Base-by-base conservation (phyloP, 2,888 invertebrate species). In the Punctoribates punctum region DNA sequence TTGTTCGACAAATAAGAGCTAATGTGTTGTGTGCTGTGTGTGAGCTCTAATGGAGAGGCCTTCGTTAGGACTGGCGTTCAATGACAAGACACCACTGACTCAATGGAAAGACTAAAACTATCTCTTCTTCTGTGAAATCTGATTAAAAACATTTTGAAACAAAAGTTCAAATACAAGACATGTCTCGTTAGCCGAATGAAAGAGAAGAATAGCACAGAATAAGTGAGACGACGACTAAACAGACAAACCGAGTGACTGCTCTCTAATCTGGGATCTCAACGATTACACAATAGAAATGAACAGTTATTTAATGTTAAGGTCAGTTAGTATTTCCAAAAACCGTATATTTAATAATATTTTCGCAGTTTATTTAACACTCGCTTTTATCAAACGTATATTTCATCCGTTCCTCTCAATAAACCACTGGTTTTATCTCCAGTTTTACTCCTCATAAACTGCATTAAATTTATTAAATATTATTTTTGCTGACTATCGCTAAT, bases 1-100 rank as follows among this genome's bases (percentile, higher is more conserved):
- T 65, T 65, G 29, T 25, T 65, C 62, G 25, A 65, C 62, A 65
- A 65, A 65, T 57, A 57, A 65, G 29, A n/a, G 29, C 6, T 65
- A 65, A 65, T 65, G 62, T 65, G 27, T 29, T 65, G 34, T 34
- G n/a, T n/a, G n/a, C 34, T 34, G 34, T 9, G 62, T 48, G 48
- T 48, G 15, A 17, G 25, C 5, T 20, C n/a, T 25, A 20, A 20
- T 57, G 34, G 34, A 34, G 34, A 34, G 34, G n/a, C n/a, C 34
- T 34, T 34, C 34, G 34, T 34, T 34, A 34, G 34, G 34, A 34
- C 34, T 34, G 34, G 4, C 34, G 8, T 34, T 34, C 34, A 34
- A 34, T 34, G 34, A 34, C 34, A 34, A 34, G 34, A 34, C 34
- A 34, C 4, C 34, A 34, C 34, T 34, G 34, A 34, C 34, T 34